Conservation (phyloP, 2,797 vertebrate genomes). For the Macropus fuliginosus region DNA sequence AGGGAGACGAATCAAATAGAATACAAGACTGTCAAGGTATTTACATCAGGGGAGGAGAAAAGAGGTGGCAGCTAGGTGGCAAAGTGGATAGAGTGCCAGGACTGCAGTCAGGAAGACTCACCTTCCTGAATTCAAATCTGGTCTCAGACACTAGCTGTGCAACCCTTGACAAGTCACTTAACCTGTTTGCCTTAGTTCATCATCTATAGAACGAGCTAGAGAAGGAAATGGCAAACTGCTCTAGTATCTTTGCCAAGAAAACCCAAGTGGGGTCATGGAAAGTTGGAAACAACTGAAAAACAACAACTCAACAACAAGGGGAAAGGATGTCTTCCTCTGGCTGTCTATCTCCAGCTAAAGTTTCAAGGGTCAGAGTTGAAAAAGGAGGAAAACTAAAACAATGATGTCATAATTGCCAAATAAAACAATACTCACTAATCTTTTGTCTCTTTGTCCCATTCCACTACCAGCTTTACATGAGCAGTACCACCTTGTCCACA, state of each 20-base stretch:
- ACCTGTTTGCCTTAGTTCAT: neutral
- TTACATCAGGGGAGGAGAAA: neutral
- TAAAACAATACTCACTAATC: constrained; percentile 92
- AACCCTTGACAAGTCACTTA: neutral
- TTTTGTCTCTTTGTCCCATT: constrained; percentile 99
- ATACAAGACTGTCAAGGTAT: neutral
- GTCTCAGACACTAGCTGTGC: neutral
- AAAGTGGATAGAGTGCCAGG: neutral
- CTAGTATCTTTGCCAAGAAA: neutral
- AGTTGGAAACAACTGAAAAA: neutral
- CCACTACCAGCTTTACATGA: constrained; percentile 98
- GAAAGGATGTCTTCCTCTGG: neutral
- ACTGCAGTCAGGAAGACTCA: neutral
- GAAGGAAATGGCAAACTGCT: neutral
- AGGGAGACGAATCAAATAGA: neutral
- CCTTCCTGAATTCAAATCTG: neutral
- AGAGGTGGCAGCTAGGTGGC: neutral
- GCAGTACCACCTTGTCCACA: constrained; percentile 96
- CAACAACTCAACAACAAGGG: neutral
- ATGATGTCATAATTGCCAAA: constrained; percentile 17
- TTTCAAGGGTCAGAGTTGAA: constrained; percentile 24
- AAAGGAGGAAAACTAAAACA: constrained; percentile 36
- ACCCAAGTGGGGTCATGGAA: neutral
- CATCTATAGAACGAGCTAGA: neutral
- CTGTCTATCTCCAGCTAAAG: neutral